phyloP scores from a whole-genome alignment of 53 echinoderm and acorn worm species.

The Holothuria leucospilota region DNA sequence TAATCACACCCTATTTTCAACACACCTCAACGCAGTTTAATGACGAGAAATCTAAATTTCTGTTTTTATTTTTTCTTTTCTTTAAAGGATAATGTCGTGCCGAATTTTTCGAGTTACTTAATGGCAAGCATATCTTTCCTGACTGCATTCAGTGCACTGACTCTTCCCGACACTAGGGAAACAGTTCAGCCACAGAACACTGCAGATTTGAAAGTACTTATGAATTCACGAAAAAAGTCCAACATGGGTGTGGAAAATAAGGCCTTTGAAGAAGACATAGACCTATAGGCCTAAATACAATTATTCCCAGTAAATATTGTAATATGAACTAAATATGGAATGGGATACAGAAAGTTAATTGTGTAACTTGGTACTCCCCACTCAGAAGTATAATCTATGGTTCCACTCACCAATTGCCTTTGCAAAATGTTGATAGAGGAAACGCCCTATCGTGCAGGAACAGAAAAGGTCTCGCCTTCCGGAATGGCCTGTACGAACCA shows the following conservation, averaged over 20 bases:
- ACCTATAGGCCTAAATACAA: not conserved
- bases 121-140: conserved; percentile 22
- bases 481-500: too few species aligned
- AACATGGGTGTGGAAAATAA: not conserved
- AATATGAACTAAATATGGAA: too few species aligned
- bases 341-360: too few species aligned
- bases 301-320: too few species aligned
- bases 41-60: not conserved
- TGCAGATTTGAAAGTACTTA: conserved; percentile 5
- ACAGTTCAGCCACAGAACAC: conserved; percentile 10
- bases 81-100: conserved; percentile 3
- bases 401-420: too few species aligned
- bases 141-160: not conserved
- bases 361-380: too few species aligned
- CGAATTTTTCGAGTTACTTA: not conserved
- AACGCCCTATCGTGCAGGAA: too few species aligned
- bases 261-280: not conserved
- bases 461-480: too few species aligned
- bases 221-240: not conserved
- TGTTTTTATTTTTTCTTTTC: not conserved
- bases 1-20: too few species aligned
- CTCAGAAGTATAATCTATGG: too few species aligned
- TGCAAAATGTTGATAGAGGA: too few species aligned
- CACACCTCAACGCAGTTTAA: too few species aligned
- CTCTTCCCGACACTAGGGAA: conserved; percentile 24